Evolutionary conservation across 1,140 invertebrate genomes (phyloP).

Genomic region (Drosophila varians): DNA sequence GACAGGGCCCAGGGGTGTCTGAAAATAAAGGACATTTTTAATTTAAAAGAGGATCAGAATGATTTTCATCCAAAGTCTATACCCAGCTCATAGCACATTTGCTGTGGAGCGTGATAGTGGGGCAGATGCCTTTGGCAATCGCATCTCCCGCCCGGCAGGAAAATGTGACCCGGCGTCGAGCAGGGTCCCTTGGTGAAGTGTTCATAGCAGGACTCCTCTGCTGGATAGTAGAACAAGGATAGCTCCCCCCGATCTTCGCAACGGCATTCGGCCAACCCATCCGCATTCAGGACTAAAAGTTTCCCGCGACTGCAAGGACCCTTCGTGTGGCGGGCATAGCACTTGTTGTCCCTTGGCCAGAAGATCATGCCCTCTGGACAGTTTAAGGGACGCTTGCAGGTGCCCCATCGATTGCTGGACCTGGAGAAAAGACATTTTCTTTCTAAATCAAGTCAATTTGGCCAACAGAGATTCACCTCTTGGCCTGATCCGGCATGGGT

Average conservation of each 20-base stretch:
- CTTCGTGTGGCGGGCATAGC: slow-evolving; percentile 87
- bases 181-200: slow-evolving; percentile 91
- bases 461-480: slow-evolving; percentile 32
- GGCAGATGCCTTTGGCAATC: slow-evolving; percentile 88
- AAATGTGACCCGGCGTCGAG: slow-evolving; percentile 88
- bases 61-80: slow-evolving; percentile 17
- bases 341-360: slow-evolving; percentile 89
- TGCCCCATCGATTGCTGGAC: slow-evolving; percentile 86
- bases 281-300: slow-evolving; percentile 85
- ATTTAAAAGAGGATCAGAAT: background rate
- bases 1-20: slow-evolving; percentile 89
- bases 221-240: slow-evolving; percentile 84
- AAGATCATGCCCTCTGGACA: slow-evolving; percentile 87
- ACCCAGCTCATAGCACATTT: slow-evolving; percentile 91
- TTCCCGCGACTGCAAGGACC: slow-evolving; percentile 91
- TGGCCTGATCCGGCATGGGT: slow-evolving; percentile 52
- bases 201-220: slow-evolving; percentile 88
- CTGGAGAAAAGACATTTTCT: slow-evolving; percentile 13
- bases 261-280: slow-evolving; percentile 86
- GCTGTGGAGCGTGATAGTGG: slow-evolving; percentile 88
- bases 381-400: slow-evolving; percentile 86
- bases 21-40: slow-evolving; percentile 21
- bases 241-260: slow-evolving; percentile 84
- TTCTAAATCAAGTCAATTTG: background rate
- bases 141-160: slow-evolving; percentile 89